A percentile compares a stretch with the other conserved stretches of the same genome.
These are phyloP conservation scores for Rhinoraja longicauda DNA, from an alignment of 2,797 vertebrate genomes.

Conservation along the genomic window DNA sequence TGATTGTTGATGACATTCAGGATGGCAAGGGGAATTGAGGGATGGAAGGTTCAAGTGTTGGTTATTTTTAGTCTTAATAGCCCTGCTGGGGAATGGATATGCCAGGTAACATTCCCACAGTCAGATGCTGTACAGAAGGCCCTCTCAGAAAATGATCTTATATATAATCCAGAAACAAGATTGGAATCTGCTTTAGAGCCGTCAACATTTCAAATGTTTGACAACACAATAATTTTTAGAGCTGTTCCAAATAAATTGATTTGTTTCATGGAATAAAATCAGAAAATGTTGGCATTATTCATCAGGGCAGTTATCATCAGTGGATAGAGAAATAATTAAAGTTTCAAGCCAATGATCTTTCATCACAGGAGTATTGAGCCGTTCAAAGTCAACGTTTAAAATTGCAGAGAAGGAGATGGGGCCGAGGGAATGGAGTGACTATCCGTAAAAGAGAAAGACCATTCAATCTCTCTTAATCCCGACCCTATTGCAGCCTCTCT, in stretches of 20 bases:
- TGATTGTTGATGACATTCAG: neutral
- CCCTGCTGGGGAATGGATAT: neutral
- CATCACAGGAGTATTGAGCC: too few species aligned
- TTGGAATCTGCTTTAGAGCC: neutral
- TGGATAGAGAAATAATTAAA: too few species aligned
- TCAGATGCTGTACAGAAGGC: neutral
- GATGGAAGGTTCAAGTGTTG: neutral
- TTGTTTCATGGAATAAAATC: neutral
- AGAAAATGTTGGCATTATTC: too few species aligned
- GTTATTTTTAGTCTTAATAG: neutral
- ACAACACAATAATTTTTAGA: neutral
- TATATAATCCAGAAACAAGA: neutral
- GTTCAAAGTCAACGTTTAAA: too few species aligned
- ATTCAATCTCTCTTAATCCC: too few species aligned
- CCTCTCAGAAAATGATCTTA: neutral
- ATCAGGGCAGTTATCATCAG: too few species aligned
- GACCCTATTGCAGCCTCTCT: too few species aligned
- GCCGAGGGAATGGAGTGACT: too few species aligned
- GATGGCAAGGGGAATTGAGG: neutral
- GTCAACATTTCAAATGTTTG: neutral
- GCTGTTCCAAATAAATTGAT: neutral
- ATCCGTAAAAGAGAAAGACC: too few species aligned
- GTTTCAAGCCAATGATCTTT: too few species aligned
- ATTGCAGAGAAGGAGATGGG: too few species aligned
- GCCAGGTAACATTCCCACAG: neutral